Evolutionary conservation across 1,140 invertebrate genomes (phyloP).

Genomic region (Pomacea maculata): DNA sequence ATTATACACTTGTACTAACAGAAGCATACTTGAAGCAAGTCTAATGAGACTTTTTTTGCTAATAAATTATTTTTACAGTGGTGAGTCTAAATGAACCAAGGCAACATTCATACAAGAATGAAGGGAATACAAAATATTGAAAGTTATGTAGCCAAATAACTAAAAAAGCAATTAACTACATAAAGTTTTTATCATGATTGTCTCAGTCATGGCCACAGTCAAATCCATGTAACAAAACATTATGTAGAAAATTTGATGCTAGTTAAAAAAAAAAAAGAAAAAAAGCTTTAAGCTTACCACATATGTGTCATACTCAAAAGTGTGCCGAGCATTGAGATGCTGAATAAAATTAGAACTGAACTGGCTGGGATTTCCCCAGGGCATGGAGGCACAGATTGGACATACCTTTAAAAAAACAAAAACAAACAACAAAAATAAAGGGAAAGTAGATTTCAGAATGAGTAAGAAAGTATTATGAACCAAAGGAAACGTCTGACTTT

Average conservation of each 20-base stretch:
- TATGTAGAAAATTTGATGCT: neutral
- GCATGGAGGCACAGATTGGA: constrained; percentile 62
- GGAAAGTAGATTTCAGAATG: neutral
- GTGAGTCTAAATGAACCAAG: neutral
- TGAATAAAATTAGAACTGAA: constrained; percentile 53
- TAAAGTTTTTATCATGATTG: neutral
- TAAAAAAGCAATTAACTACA: neutral
- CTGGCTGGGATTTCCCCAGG: constrained; percentile 58
- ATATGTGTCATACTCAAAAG: constrained; percentile 64
- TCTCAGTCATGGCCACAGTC: neutral
- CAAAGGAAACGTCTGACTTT: no score
- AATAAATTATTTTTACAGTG: neutral
- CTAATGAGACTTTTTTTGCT: neutral
- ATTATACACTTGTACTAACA: neutral
- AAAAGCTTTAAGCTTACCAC: constrained; percentile 48
- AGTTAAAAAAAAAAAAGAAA: no score
- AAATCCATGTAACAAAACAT: neutral
- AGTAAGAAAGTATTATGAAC: neutral
- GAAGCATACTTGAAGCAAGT: neutral
- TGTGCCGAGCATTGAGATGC: constrained; percentile 61
- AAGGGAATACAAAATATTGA: neutral
- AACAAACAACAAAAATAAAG: neutral
- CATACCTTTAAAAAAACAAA: constrained; percentile 48
- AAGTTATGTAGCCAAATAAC: neutral
- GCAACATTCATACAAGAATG: neutral